Percentiles rank a stretch among this genome's conserved stretches.
These are phyloP conservation scores for Percopsis omiscomaycus DNA, from an alignment of 2,797 vertebrate species.

Conservation along the genomic window DNA sequence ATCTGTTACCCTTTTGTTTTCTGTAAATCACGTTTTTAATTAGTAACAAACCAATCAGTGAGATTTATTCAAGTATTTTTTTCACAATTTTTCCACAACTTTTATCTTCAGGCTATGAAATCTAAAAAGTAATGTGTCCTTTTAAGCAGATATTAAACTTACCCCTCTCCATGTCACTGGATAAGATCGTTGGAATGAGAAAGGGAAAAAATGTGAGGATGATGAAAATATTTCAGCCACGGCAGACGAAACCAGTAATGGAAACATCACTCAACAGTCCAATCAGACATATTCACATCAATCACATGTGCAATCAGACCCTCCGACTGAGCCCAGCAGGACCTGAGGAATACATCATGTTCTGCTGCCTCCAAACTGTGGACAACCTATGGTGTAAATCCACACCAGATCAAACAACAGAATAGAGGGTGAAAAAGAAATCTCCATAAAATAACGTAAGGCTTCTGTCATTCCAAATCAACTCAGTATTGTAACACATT, in stretches of 20 bases:
- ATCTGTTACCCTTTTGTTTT: too few relatives aligned
- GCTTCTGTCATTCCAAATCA: too few relatives aligned
- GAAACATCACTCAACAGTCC: constrained; percentile 53
- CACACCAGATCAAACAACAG: constrained; percentile 10
- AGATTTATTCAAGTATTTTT: too few relatives aligned
- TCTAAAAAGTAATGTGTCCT: constrained; percentile 28
- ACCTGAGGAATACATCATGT: constrained; percentile 35
- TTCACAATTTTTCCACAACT: too few relatives aligned
- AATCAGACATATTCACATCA: constrained; percentile 37
- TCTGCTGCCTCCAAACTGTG: constrained; percentile 3
- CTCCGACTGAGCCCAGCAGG: constrained; percentile 22
- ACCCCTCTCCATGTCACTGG: neutral
- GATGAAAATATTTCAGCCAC: constrained; percentile 38
- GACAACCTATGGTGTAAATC: constrained; percentile 17
- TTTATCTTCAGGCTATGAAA: too few relatives aligned
- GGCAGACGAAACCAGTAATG: constrained; percentile 31
- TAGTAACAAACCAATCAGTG: too few relatives aligned
- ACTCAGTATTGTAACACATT: too few relatives aligned
- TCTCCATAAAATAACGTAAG: too few relatives aligned
- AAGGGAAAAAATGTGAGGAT: neutral
- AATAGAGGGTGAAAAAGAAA: neutral
- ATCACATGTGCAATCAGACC: constrained; percentile 15
- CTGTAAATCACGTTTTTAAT: too few relatives aligned
- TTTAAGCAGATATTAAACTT: constrained; percentile 37
- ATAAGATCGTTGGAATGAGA: constrained; percentile 32